Base-by-base conservation (phyloP, 1,140 invertebrate species). In the Drosophila micromelanica region DNA sequence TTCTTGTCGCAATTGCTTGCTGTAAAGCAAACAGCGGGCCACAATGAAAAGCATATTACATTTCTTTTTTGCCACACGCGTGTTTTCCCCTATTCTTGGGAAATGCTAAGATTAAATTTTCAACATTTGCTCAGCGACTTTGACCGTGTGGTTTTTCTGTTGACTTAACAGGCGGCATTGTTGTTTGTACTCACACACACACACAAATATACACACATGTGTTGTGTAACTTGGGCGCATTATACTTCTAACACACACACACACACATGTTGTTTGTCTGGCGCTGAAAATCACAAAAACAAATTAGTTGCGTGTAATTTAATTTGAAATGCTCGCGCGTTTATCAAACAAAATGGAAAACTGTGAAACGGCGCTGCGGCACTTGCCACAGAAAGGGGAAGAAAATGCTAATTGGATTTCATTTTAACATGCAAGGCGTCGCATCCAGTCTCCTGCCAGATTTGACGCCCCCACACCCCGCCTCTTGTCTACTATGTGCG, bases 281-380 rank as follows among this genome's bases (percentile, higher is more conserved):
- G 51, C 42, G 20, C 12, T 6, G 60, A 78, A 86, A 82, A 78
- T 82, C 78, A 64, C 68, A 78, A 89, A 87, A 87, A 82, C 84
- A 87, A 87, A 87, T 87, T 87, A 87, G 82, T 87, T 87, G 82
- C 76, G 78, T 82, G 78, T 87, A 87, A 87, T 87, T 87, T 87
- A 82, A 89, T 87, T 87, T 82, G 79, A 87, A 87, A 87, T 73
- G 78, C 62, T 69, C 60, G 64, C 78, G 68, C 86, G 84, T 87
- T 89, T 89, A 89, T 87, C 84, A 87, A 87, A 87, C 84, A 89
- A 87, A 89, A 89, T 82, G 60, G 63, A 82, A 89, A 89, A 82
- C 78, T 70, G 75, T 73, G 64, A 75, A 80, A 86, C 62, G 81
- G 62, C 65, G 81, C 61, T 67, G 59, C 62, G 56, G 9, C 71